A percentile compares a stretch with the other conserved stretches of the same genome.
phyloP scores from a whole-genome alignment of 2,888 invertebrate species.

The Drosophila testacea region DNA sequence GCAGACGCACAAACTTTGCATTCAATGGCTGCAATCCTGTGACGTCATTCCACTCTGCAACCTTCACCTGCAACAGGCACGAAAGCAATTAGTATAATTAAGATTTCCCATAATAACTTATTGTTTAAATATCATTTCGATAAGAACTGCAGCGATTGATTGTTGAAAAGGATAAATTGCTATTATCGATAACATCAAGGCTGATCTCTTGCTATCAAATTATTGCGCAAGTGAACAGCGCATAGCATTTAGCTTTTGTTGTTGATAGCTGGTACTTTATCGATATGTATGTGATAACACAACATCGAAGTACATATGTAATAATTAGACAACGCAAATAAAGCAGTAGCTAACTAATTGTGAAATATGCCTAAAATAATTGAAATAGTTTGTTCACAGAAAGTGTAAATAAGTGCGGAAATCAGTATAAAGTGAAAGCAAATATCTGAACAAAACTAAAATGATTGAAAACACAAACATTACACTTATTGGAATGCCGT shows the following conservation, averaged over 20 bases:
- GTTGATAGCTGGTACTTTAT: not conserved
- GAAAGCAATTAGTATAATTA: not conserved
- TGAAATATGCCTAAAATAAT: not conserved
- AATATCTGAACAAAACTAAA: not conserved
- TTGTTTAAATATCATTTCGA: not conserved
- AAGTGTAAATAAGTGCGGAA: not conserved
- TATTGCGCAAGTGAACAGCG: not conserved
- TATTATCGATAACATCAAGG: not conserved
- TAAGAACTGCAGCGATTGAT: not conserved
- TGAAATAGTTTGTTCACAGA: not conserved
- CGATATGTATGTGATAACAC: not conserved
- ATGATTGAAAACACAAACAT: no score
- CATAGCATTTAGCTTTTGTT: not conserved
- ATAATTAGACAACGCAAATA: no score
- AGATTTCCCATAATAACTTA: not conserved
- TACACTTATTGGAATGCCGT: no score
- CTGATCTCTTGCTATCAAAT: not conserved
- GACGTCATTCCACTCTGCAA: constrained; percentile 95
- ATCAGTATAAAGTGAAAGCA: not conserved
- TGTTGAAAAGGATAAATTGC: not conserved
- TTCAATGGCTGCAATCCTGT: constrained; percentile 91
- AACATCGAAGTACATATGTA: no score
- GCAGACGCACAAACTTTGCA: constrained; percentile 91
- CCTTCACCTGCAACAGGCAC: constrained; percentile 88
- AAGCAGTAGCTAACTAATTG: not conserved